These are phyloP conservation scores for Avahi laniger DNA, from an alignment of 2,797 vertebrate species.

Conservation along the genomic window DNA sequence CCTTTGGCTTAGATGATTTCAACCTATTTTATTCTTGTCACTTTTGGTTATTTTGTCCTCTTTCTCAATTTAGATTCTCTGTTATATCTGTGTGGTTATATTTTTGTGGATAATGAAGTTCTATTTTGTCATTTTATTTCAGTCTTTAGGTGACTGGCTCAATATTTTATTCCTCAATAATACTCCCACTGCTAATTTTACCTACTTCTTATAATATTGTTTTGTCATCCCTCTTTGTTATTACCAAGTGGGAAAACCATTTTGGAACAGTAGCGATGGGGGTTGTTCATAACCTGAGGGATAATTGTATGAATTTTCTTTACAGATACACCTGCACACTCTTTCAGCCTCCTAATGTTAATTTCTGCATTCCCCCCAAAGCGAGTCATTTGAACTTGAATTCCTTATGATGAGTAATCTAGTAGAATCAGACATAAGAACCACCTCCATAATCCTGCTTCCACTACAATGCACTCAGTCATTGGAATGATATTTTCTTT, in stretches of 20 bases:
- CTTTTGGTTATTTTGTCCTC: background rate
- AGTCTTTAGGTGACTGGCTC: background rate
- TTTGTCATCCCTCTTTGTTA: background rate
- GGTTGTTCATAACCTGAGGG: background rate
- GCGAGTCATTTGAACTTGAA: slow-evolving; percentile 27
- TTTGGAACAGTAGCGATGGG: background rate
- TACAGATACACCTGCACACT: background rate
- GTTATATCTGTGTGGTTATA: background rate
- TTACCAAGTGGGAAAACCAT: background rate
- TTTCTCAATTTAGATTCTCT: background rate
- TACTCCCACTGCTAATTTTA: background rate
- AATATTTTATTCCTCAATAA: background rate
- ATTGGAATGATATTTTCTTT: background rate
- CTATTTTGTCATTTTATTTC: background rate
- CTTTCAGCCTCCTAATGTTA: background rate
- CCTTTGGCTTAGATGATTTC: background rate
- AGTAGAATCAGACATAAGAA: background rate
- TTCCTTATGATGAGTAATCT: background rate
- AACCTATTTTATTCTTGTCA: background rate
- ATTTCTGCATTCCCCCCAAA: background rate
- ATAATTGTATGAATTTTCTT: background rate
- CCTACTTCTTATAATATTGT: background rate
- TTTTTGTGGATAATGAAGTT: background rate
- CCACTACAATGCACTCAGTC: background rate
- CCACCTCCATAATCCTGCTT: background rate